These are phyloP conservation scores for Nematopogon swammerdamellus DNA, from an alignment of 2,888 invertebrate genomes.

Conservation along the genomic window DNA sequence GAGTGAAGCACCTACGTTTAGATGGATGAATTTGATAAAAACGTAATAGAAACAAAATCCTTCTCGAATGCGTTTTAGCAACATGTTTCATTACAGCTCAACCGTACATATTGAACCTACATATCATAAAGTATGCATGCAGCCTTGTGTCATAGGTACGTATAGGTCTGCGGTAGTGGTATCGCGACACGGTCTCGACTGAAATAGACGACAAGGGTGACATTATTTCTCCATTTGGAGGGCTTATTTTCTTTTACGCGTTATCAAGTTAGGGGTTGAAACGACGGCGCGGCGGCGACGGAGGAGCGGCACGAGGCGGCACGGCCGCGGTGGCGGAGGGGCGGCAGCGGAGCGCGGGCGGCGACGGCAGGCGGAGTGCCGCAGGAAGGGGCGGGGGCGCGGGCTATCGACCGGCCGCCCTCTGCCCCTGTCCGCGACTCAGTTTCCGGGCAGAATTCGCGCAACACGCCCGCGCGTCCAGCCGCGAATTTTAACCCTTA, in stretches of 20 bases:
- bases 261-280: slow-evolving; percentile 51
- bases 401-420: slow-evolving; percentile 59
- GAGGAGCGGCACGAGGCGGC: slow-evolving; percentile 28
- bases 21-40: too few species aligned
- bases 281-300: slow-evolving; percentile 35
- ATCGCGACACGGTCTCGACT: slow-evolving; percentile 18
- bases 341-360: slow-evolving; percentile 41
- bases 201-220: slow-evolving; percentile 34
- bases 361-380: neutral
- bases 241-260: slow-evolving; percentile 51
- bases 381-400: slow-evolving; percentile 27
- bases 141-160: too few species aligned
- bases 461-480: slow-evolving; percentile 57
- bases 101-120: too few species aligned
- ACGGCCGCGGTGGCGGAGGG: slow-evolving; percentile 33
- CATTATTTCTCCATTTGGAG: slow-evolving; percentile 52
- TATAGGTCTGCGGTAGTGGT: too few species aligned
- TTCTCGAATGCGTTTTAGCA: too few species aligned
- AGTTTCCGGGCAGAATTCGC: slow-evolving; percentile 61
- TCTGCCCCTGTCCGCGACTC: slow-evolving; percentile 50
- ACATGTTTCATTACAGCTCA: too few species aligned
- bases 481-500: slow-evolving; percentile 46
- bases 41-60: too few species aligned
- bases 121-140: too few species aligned
- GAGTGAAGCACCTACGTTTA: too few species aligned